Percentiles rank a stretch among this genome's conserved stretches.
phyloP scores from a whole-genome alignment of 2,888 invertebrate species.

The Coleophora flavipennella region DNA sequence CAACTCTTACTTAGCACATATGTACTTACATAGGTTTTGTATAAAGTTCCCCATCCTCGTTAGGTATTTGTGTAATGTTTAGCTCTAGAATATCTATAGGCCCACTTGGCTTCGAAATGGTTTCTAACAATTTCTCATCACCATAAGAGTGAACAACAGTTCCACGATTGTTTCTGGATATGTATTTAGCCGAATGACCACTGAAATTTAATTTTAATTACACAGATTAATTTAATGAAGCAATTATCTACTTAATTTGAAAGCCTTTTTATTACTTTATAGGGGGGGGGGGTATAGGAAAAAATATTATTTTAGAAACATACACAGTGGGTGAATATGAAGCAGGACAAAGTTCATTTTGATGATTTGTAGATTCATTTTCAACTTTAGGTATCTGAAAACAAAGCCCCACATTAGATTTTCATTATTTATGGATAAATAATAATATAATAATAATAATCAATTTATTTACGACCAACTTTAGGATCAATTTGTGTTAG shows the following conservation, averaged over 20 bases:
- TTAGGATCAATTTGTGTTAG: no score
- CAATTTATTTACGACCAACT: no score
- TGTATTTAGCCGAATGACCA: slow-evolving; percentile 49
- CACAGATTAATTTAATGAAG: background rate
- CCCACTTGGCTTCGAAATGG: slow-evolving; percentile 31
- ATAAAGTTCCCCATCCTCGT: slow-evolving; percentile 57
- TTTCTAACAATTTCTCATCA: slow-evolving; percentile 61
- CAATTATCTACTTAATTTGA: no score
- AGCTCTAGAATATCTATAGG: slow-evolving; percentile 33
- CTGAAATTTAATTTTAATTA: slow-evolving; percentile 29
- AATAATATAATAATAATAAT: no score
- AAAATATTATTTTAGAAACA: slow-evolving; percentile 24
- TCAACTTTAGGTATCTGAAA: slow-evolving; percentile 47
- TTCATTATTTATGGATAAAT: no score
- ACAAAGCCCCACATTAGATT: no score
- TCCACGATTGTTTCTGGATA: slow-evolving; percentile 70
- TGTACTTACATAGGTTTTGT: slow-evolving; percentile 67
- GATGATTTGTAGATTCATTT: slow-evolving; percentile 21
- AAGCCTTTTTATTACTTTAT: no score
- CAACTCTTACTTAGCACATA: slow-evolving; percentile 34
- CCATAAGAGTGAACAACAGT: slow-evolving; percentile 75
- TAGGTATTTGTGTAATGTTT: slow-evolving; percentile 59
- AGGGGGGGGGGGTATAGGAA: no score
- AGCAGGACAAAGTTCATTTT: slow-evolving; percentile 36
- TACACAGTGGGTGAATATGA: slow-evolving; percentile 47